A percentile compares a stretch with the other conserved stretches of the same genome.
phyloP scores from a whole-genome alignment of 2,888 invertebrate genomes.

The Antheraea assamensis region DNA sequence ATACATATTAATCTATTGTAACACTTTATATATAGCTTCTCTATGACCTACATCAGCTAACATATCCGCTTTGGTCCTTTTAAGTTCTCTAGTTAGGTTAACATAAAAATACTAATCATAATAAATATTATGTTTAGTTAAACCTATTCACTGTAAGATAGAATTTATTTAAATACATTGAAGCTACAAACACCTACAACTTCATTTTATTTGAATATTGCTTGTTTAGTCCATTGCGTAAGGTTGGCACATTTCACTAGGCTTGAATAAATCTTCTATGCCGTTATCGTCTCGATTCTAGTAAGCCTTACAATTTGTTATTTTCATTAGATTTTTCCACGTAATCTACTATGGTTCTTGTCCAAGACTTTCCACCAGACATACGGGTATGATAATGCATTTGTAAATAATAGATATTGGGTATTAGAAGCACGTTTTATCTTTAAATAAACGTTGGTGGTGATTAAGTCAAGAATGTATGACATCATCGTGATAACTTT shows the following conservation, averaged over 20 bases:
- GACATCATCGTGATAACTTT: background rate
- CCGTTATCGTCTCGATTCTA: background rate
- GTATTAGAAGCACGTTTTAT: constrained; percentile 5
- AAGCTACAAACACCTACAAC: too few relatives aligned
- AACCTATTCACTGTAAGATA: too few relatives aligned
- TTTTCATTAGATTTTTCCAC: background rate
- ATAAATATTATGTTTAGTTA: too few relatives aligned
- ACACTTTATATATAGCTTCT: background rate
- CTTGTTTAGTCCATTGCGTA: too few relatives aligned
- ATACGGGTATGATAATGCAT: background rate
- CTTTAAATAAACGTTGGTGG: background rate
- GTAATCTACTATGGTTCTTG: background rate
- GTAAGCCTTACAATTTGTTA: background rate
- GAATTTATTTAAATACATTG: too few relatives aligned
- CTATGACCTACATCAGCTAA: background rate
- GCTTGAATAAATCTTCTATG: background rate
- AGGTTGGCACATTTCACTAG: too few relatives aligned
- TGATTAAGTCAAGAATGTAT: constrained; percentile 9
- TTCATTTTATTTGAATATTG: too few relatives aligned
- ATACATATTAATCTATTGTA: background rate
- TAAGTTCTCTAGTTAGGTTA: too few relatives aligned
- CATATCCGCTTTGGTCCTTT: too few relatives aligned
- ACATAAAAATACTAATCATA: too few relatives aligned
- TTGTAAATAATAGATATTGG: background rate
- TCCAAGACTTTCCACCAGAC: background rate